phyloP scores from a whole-genome alignment of 2,888 invertebrate genomes.

The Drosophila macrospina region DNA sequence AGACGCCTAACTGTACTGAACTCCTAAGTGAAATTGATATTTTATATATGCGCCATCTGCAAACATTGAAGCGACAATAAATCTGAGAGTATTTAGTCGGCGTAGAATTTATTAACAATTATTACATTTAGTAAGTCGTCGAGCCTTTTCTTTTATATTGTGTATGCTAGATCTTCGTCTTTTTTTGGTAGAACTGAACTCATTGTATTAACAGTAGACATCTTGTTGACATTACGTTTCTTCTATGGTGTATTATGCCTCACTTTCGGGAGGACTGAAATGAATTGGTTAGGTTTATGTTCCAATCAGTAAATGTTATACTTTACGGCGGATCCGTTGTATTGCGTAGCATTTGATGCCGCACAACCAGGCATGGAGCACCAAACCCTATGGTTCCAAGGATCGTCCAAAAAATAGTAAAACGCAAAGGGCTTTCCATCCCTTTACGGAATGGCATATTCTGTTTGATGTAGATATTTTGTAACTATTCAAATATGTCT shows the following conservation, averaged over 20 bases:
- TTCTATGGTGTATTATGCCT: not conserved
- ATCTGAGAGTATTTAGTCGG: constrained; percentile 7
- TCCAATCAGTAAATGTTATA: not conserved
- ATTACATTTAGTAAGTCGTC: not conserved
- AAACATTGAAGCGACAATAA: constrained; percentile 63
- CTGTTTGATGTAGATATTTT: constrained; percentile 13
- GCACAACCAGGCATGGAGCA: constrained; percentile 69
- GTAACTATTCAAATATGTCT: not conserved
- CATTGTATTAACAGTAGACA: not conserved
- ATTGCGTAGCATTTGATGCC: constrained; percentile 69
- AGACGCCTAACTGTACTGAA: constrained; percentile 38
- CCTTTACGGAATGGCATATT: constrained; percentile 66
- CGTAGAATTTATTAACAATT: constrained; percentile 46
- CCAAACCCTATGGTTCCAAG: constrained; percentile 71
- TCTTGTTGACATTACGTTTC: not conserved
- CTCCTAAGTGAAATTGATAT: constrained; percentile 37
- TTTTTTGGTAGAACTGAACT: not conserved
- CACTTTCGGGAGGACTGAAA: constrained; percentile 9
- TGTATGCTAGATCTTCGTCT: no score
- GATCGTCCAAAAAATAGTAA: constrained; percentile 62
- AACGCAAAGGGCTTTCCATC: constrained; percentile 69
- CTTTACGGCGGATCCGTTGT: constrained; percentile 28
- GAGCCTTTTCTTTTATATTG: not conserved
- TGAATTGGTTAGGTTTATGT: not conserved
- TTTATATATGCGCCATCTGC: constrained; percentile 29